Conservation (phyloP, 2,888 invertebrate genomes). For the Hypsopygia costalis region DNA sequence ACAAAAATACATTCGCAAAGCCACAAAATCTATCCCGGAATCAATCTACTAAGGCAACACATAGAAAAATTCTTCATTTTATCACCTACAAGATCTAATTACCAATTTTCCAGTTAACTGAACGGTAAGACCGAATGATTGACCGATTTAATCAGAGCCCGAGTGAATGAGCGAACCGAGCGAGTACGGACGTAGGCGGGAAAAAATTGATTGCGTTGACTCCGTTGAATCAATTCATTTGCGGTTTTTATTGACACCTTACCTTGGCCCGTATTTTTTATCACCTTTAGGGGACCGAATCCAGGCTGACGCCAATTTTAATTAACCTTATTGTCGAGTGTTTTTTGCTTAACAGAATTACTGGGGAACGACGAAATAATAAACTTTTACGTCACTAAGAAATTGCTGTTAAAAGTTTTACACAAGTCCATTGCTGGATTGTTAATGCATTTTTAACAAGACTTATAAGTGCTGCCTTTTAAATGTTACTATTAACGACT, state of each 20-base stretch:
- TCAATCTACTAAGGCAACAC: constrained; percentile 11
- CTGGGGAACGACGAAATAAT: constrained; percentile 5
- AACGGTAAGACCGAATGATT: constrained; percentile 72
- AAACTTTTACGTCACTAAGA: constrained; percentile 8
- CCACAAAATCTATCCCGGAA: background rate
- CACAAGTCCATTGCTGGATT: constrained; percentile 1
- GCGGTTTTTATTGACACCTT: constrained; percentile 66
- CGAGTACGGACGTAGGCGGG: constrained; percentile 30
- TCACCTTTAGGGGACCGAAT: constrained; percentile 15
- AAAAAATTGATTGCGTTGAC: constrained; percentile 71
- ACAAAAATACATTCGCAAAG: background rate
- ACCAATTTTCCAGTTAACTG: constrained; percentile 76
- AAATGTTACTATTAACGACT: no score
- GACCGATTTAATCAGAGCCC: constrained; percentile 68
- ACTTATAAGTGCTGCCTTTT: no score
- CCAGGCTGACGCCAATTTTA: constrained; percentile 37
- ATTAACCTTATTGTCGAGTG: constrained; percentile 33
- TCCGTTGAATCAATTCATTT: constrained; percentile 71
- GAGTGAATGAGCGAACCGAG: constrained; percentile 52
- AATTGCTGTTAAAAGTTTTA: background rate
- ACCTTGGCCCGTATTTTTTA: constrained; percentile 37
- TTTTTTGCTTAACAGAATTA: constrained; percentile 26
- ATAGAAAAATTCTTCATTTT: constrained; percentile 43
- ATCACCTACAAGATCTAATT: constrained; percentile 70
- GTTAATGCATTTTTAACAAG: no score